Evolutionary conservation across 2,888 invertebrate species (phyloP).

Genomic region (Sinotaia quadrata): DNA sequence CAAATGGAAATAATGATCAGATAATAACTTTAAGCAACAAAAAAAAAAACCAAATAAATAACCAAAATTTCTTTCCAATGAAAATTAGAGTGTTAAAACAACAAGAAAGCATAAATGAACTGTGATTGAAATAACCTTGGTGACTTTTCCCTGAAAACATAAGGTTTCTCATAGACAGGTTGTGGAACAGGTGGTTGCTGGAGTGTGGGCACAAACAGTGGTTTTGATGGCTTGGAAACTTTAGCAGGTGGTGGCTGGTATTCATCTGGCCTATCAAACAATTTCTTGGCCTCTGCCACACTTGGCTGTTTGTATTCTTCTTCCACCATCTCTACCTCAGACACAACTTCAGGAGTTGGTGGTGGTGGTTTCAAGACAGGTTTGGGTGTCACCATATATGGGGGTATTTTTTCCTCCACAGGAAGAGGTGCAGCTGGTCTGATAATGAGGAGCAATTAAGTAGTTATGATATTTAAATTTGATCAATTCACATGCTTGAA

Average conservation of each 20-base stretch:
- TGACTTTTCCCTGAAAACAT: conserved; percentile 37
- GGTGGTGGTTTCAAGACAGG: conserved; percentile 42
- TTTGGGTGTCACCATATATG: conserved; percentile 37
- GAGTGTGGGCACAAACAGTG: conserved; percentile 8
- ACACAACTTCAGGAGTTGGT: conserved; percentile 38
- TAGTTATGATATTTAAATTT: too few relatives aligned
- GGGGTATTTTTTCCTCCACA: conserved; percentile 22
- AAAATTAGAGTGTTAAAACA: neutral
- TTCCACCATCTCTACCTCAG: conserved; percentile 44
- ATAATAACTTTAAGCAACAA: too few relatives aligned
- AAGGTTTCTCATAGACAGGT: conserved; percentile 16
- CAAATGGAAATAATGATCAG: too few relatives aligned
- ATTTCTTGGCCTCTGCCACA: conserved; percentile 54
- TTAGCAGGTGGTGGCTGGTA: conserved; percentile 39
- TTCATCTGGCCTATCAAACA: conserved; percentile 45
- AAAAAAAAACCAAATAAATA: too few relatives aligned
- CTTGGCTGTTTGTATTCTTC: conserved; percentile 51
- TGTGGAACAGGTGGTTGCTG: conserved; percentile 22
- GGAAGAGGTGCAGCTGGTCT: conserved; percentile 17
- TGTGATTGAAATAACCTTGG: conserved; percentile 40
- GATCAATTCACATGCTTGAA: too few relatives aligned
- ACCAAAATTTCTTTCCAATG: too few relatives aligned
- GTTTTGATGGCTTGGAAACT: conserved; percentile 33
- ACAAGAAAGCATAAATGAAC: conserved; percentile 2
- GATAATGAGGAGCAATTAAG: conserved; percentile 1